A percentile compares a stretch with the other conserved stretches of the same genome.
Evolutionary conservation across 2,113 vertebrate species (phyloP).

Genomic region (Nanorana parkeri): DNA sequence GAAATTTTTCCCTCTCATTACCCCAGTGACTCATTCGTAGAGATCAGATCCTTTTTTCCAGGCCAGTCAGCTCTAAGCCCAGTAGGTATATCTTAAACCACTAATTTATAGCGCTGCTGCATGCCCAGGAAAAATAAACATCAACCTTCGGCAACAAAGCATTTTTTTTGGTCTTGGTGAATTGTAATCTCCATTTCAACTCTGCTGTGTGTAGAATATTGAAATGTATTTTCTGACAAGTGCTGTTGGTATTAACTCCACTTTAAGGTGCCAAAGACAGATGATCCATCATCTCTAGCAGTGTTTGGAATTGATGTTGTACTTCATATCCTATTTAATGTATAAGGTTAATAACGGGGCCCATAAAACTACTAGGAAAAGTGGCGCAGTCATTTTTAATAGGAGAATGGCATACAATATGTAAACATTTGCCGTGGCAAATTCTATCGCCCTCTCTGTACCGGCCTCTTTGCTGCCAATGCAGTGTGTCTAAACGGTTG

Average conservation of each 20-base stretch:
- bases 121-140: constrained; percentile 32
- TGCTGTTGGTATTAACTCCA: constrained; percentile 49
- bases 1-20: constrained; percentile 4
- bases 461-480: constrained; percentile 18
- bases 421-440: constrained; percentile 41
- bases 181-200: constrained; percentile 20
- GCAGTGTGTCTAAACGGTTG: constrained; percentile 13
- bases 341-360: constrained; percentile 49
- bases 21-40: neutral
- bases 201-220: constrained; percentile 20
- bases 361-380: constrained; percentile 47
- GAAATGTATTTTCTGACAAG: constrained; percentile 47
- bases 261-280: constrained; percentile 43
- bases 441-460: constrained; percentile 27
- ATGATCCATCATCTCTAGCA: constrained; percentile 48
- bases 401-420: constrained; percentile 45
- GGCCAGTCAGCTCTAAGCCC: neutral
- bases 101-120: constrained; percentile 29
- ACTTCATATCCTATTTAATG: constrained; percentile 52
- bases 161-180: constrained; percentile 17
- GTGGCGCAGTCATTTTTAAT: constrained; percentile 54
- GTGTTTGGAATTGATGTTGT: constrained; percentile 31
- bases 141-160: constrained; percentile 19
- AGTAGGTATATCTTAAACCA: neutral
- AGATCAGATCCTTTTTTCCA: constrained; percentile 27